These are phyloP conservation scores for Cyanoderma ruficeps DNA, from an alignment of 2,113 vertebrate species.

Conservation along the genomic window DNA sequence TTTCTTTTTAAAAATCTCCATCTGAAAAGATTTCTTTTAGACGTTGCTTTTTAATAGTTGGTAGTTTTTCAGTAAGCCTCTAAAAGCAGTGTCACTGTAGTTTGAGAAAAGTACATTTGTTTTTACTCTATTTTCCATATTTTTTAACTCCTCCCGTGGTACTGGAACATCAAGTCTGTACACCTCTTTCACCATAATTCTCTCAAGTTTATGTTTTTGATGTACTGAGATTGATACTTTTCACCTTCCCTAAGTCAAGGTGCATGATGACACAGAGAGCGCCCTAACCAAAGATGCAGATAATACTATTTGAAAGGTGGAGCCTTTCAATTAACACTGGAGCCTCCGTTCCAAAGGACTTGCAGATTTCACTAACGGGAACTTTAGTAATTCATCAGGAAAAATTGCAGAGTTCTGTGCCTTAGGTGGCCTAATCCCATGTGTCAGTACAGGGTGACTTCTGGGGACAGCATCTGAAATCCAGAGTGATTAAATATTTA, in stretches of 20 bases:
- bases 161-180: neutral
- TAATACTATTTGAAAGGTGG: neutral
- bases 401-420: neutral
- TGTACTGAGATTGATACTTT: neutral
- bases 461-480: neutral
- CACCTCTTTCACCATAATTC: neutral
- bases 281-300: neutral
- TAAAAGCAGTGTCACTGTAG: slow-evolving; percentile 44
- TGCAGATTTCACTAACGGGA: neutral
- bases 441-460: neutral
- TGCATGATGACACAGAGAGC: neutral
- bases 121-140: slow-evolving; percentile 28
- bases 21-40: slow-evolving; percentile 68
- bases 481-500: neutral
- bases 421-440: neutral
- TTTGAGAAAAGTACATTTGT: slow-evolving; percentile 18
- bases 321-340: neutral
- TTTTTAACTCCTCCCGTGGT: slow-evolving; percentile 49
- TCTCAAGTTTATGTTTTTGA: neutral
- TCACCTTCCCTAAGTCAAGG: neutral
- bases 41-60: slow-evolving; percentile 62
- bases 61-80: slow-evolving; percentile 64
- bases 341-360: neutral
- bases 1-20: slow-evolving; percentile 29
- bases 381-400: neutral